Base-by-base conservation (phyloP, 2,113 vertebrate genomes). In the Python bivittatus region DNA sequence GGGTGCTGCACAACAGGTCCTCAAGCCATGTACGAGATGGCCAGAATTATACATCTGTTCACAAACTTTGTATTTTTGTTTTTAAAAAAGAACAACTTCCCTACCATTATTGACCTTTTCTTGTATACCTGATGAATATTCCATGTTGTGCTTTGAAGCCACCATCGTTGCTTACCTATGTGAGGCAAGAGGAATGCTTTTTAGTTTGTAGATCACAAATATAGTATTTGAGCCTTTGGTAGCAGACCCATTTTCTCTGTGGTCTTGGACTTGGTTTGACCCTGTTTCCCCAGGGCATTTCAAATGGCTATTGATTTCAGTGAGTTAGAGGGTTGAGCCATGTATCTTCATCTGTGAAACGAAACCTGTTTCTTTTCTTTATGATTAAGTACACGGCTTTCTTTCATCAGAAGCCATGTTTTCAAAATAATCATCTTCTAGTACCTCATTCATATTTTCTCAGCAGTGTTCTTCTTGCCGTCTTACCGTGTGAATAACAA, bases 401-500 rank as follows among this genome's bases (percentile, higher is more conserved):
- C 93, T 96, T 56, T 88, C 61, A 42, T 94, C 95, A 95, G 90
- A 96, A 94, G 72, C 92, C 89, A 91, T 61, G 1, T 4, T 90
- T 64, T 25, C 86, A 91, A 92, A 95, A 85, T 87, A 23, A 96
- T 72, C 1, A 20, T 96, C 92, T 91, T 72, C n/a, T 44, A 94
- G 91, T 0, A 0, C 91, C 95, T 94, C 89, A 15, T 1, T 95
- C 79, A 38, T 93, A 95, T 97, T 97, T 86, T 56, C 86, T 89
- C 88, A 94, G 57, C 0, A 48, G 94, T 0, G 0, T 94, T 92
- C 85, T 93, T 95, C 87, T 91, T 95, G 88, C 58, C 11, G 12
- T 96, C 90, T 95, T 96, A 91, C 89, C 54, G 88, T 89, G 56
- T 27, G 88, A 96, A 94, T 94, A 97, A 93, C 94, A 96, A 96